Base-by-base conservation (phyloP, 2,888 invertebrate genomes). In the Tupiocoris notatus region DNA sequence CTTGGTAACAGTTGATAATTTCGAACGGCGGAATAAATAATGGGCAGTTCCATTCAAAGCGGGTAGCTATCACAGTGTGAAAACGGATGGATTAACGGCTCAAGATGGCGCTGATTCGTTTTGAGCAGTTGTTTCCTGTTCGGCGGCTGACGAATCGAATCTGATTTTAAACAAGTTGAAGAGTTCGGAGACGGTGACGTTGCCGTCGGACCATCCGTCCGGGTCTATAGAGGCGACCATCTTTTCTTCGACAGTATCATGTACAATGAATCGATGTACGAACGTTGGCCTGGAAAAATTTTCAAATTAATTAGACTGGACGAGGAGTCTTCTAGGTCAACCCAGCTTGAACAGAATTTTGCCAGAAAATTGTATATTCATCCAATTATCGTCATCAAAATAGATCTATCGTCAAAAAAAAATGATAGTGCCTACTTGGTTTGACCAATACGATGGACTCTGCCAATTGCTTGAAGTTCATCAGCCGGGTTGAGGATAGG, bases 361-460 rank as follows among this genome's bases (percentile, higher is more conserved):
- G n/a, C n/a, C n/a, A n/a, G n/a, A n/a, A n/a, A n/a, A n/a, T n/a
- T n/a, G n/a, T n/a, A n/a, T n/a, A n/a, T n/a, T n/a, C n/a, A n/a
- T n/a, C n/a, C n/a, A n/a, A n/a, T n/a, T n/a, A n/a, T n/a, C n/a
- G n/a, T n/a, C n/a, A n/a, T n/a, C n/a, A n/a, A n/a, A n/a, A n/a
- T n/a, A n/a, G n/a, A n/a, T n/a, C n/a, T 61, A 18, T 12, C 7
- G 7, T 61, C 9, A 17, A 61, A 61, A 12, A 66, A 17, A 58
- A 75, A 20, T n/a, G n/a, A n/a, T n/a, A 39, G 39, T 39, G 39
- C 12, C 39, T 54, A 90, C 89, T 86, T 89, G 0, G 87, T 90
- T 84, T 93, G 93, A 0, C 93, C 93, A 79, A 93, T 92, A 57
- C 93, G 87, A 85, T 92, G 91, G 16, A 93, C 87, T 77, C 93